phyloP scores from a whole-genome alignment of 2,113 vertebrate genomes.

The Copsychus sechellarum region DNA sequence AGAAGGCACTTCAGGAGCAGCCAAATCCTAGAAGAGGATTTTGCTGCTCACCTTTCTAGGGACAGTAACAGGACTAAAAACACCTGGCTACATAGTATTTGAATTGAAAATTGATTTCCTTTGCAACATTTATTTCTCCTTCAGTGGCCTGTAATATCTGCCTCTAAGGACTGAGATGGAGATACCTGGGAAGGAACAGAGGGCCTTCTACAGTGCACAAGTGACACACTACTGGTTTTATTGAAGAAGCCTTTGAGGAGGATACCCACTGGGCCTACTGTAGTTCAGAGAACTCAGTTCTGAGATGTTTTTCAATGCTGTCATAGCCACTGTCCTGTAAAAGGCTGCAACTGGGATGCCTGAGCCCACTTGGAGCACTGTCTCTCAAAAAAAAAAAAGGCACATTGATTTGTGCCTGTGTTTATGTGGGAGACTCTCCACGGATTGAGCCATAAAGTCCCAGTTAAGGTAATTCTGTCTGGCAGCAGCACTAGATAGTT shows the following conservation, averaged over 20 bases:
- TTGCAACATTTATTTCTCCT: not conserved
- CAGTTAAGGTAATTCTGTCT: conserved; percentile 56
- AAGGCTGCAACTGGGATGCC: not conserved
- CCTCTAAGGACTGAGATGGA: not conserved
- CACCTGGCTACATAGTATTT: not conserved
- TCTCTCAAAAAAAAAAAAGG: not conserved
- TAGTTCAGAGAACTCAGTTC: not conserved
- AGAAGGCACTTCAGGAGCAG: not conserved
- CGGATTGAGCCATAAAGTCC: not conserved
- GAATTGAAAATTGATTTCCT: not conserved
- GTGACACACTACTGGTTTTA: not conserved
- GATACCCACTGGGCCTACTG: not conserved
- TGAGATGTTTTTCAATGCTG: not conserved
- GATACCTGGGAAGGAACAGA: not conserved
- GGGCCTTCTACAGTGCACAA: not conserved
- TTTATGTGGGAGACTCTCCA: conserved; percentile 45
- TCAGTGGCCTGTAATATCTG: not conserved
- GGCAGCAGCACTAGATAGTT: conserved; percentile 23
- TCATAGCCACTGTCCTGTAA: not conserved
- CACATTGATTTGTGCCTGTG: not conserved
- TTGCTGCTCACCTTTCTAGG: not conserved
- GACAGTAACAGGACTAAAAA: not conserved
- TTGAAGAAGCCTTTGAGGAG: not conserved
- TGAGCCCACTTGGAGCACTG: not conserved
- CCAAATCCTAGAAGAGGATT: not conserved